Evolutionary conservation across 2,888 invertebrate species (phyloP).

Genomic region (Hydropsyche betteni): DNA sequence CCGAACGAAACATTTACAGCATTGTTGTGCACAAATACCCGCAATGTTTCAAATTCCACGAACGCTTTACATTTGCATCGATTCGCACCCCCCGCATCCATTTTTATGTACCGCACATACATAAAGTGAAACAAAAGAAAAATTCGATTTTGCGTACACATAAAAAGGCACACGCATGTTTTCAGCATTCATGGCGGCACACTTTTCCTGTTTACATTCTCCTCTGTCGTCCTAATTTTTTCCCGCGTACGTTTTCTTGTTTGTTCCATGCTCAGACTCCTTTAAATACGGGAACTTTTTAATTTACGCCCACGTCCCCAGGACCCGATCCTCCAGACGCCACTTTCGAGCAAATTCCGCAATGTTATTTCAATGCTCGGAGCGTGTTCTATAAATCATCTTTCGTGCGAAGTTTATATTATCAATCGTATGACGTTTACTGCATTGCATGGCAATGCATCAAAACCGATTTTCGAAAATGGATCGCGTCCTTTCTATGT

Average conservation of each 20-base stretch:
- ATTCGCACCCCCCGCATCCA: neutral
- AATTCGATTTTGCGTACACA: neutral
- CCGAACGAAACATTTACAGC: no score
- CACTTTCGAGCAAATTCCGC: neutral
- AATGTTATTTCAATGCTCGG: no score
- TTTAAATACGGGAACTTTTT: conserved; percentile 19
- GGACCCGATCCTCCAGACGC: neutral
- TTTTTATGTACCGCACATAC: no score
- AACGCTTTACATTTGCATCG: no score
- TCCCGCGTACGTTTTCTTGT: neutral
- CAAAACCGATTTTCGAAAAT: neutral
- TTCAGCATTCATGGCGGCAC: neutral
- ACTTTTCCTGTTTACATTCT: conserved; percentile 19
- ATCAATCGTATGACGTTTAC: no score
- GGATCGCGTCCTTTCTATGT: no score
- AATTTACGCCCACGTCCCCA: neutral
- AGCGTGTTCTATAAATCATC: no score
- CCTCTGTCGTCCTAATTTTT: neutral
- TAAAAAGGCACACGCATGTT: neutral
- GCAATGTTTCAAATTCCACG: no score
- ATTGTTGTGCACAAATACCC: no score
- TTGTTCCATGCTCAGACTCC: no score
- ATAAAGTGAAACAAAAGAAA: no score
- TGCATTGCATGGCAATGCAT: neutral
- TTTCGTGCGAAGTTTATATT: no score